Evolutionary conservation across 2,113 vertebrate species (phyloP).

Genomic region (Scophthalmus maximus): DNA sequence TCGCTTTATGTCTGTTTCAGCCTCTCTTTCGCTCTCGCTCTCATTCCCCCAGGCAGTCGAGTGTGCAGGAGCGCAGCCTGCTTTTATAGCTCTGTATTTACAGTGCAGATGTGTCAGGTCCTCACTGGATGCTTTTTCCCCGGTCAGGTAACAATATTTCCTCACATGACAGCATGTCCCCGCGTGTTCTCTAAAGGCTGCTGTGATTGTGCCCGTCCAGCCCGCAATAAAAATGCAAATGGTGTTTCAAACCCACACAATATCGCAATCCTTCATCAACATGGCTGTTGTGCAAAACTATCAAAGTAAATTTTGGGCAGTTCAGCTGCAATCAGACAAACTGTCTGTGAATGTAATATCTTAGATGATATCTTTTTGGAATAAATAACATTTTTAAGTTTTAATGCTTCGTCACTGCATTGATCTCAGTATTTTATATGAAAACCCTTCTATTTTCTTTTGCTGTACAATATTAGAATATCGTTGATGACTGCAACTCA

Average conservation of each 20-base stretch:
- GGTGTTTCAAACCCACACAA: too few species aligned
- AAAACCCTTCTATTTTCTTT: not conserved
- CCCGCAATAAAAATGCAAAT: not conserved
- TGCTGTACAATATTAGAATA: not conserved
- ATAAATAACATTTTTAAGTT: too few species aligned
- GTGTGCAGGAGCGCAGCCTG: conserved; percentile 26
- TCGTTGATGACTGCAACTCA: not conserved
- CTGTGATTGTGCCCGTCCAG: not conserved
- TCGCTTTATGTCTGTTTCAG: conserved; percentile 29
- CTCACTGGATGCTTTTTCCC: not conserved
- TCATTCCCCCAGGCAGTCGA: conserved; percentile 17
- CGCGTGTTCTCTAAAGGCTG: not conserved
- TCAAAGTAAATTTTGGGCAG: not conserved
- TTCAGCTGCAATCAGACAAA: not conserved
- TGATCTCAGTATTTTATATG: not conserved
- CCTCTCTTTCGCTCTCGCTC: not conserved
- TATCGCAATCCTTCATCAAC: not conserved
- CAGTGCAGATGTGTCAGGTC: conserved; percentile 26
- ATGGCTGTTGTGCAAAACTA: not conserved
- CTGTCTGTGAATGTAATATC: too few species aligned
- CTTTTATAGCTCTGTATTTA: conserved; percentile 44
- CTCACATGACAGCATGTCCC: not conserved
- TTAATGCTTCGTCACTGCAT: not conserved
- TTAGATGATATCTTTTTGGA: not conserved
- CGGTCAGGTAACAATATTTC: conserved; percentile 2